Evolutionary conservation across 2,113 vertebrate species (phyloP).

Genomic region (Actenoides lindsayi): DNA sequence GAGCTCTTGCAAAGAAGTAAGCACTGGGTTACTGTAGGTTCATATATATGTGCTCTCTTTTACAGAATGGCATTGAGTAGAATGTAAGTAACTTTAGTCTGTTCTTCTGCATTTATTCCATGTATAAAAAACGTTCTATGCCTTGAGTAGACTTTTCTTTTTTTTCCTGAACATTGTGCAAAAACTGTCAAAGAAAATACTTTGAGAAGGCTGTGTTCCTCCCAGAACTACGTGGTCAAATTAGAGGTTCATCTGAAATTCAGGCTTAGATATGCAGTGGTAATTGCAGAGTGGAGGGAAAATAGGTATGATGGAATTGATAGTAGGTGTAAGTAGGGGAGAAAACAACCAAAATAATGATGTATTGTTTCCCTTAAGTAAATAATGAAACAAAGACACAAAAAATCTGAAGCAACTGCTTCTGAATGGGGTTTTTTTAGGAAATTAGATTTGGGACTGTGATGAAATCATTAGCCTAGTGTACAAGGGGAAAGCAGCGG

Average conservation of each 20-base stretch:
- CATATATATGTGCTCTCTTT: not conserved
- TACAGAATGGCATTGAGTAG: not conserved
- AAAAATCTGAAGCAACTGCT: not conserved
- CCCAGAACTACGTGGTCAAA: not conserved
- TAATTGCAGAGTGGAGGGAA: not conserved
- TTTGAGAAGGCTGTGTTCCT: not conserved
- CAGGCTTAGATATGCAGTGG: not conserved
- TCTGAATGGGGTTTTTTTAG: not conserved
- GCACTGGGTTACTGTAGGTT: constrained; percentile 30
- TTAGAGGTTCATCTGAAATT: not conserved
- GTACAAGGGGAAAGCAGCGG: not conserved
- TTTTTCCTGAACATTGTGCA: not conserved
- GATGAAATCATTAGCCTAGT: not conserved
- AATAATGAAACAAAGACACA: not conserved
- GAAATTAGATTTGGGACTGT: not conserved
- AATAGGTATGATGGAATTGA: not conserved
- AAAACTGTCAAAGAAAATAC: not conserved
- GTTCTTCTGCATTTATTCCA: not conserved
- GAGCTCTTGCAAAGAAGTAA: constrained; percentile 96
- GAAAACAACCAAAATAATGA: not conserved
- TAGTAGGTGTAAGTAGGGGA: not conserved
- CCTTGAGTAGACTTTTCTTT: not conserved
- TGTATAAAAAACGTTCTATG: not conserved
- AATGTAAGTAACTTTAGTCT: not conserved
- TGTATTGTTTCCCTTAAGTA: not conserved